Evolutionary conservation across 2,113 vertebrate species (phyloP).

Genomic region (Plecotus auritus): DNA sequence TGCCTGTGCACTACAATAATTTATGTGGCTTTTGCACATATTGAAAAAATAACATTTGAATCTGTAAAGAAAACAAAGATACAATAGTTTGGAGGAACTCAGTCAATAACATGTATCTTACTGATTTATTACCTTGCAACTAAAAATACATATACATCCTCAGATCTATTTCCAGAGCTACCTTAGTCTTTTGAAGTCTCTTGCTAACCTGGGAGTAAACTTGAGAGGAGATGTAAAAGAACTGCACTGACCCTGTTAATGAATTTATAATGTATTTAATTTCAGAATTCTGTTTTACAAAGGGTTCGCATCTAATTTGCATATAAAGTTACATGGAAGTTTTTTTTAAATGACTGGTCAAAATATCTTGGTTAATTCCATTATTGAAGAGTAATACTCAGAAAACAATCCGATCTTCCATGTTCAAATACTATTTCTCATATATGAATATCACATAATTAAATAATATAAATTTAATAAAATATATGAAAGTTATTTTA

Average conservation of each 20-base stretch:
- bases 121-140: not conserved
- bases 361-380: not conserved
- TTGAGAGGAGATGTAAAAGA: not conserved
- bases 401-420: not conserved
- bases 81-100: constrained; percentile 53
- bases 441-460: not conserved
- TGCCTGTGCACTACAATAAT: constrained; percentile 11
- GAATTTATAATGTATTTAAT: not conserved
- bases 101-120: not conserved
- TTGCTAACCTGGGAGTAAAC: not conserved
- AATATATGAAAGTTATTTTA: not conserved
- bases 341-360: not conserved
- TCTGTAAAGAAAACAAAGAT: constrained; percentile 63
- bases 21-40: constrained; percentile 45
- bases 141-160: not conserved
- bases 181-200: not conserved
- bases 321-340: not conserved
- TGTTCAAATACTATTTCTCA: not conserved
- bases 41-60: constrained; percentile 61
- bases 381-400: not conserved
- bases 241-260: not conserved
- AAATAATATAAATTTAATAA: not conserved
- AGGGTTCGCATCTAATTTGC: not conserved
- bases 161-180: not conserved
- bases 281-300: not conserved